phyloP scores from a whole-genome alignment of 2,797 vertebrate species.

The Pyrrhura leucotis region DNA sequence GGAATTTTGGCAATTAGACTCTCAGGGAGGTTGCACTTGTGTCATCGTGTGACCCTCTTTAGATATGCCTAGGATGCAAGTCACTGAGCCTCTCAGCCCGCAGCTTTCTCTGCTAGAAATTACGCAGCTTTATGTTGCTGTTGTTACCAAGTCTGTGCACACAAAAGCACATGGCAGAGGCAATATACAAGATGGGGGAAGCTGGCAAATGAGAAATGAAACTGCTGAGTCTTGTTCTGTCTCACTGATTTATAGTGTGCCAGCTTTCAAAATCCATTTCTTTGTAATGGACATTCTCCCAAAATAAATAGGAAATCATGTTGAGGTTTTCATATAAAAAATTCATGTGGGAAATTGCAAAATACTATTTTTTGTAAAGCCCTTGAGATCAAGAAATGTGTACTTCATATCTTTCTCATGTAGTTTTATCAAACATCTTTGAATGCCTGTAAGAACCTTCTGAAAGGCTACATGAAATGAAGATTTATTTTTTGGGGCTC shows the following conservation, averaged over 20 bases:
- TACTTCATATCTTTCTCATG: not conserved
- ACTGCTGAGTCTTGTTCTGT: not conserved
- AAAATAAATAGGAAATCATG: not conserved
- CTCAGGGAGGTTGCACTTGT: not conserved
- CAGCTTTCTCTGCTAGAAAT: not conserved
- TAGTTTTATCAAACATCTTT: not conserved
- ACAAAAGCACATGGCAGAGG: not conserved
- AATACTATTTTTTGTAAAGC: not conserved
- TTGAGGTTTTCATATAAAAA: not conserved
- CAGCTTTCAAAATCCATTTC: not conserved
- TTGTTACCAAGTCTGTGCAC: not conserved
- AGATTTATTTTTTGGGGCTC: not conserved
- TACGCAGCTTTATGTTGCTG: not conserved
- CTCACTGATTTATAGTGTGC: not conserved
- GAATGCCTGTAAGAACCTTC: not conserved
- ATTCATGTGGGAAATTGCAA: not conserved
- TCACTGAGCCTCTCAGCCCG: not conserved
- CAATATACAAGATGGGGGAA: not conserved
- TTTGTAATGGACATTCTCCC: not conserved
- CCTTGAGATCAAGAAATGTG: not conserved
- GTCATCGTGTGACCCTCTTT: fast-evolving
- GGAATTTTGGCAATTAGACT: not conserved
- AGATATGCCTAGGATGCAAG: not conserved
- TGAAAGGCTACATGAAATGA: not conserved
- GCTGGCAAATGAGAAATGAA: not conserved